phyloP scores from a whole-genome alignment of 2,113 vertebrate genomes.

The Oenanthe melanoleuca region DNA sequence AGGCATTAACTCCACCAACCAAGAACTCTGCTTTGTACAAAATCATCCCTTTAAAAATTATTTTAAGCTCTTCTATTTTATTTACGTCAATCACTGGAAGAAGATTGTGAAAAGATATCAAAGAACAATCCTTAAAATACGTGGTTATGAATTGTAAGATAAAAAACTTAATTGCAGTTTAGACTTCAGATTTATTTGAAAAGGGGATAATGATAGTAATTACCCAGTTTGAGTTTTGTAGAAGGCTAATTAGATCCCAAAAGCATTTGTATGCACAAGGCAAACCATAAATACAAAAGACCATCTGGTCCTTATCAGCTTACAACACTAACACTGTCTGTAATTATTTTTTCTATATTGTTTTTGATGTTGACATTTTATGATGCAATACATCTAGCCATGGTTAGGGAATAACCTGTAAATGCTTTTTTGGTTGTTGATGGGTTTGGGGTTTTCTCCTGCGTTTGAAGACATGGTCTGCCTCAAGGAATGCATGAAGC shows the following conservation, averaged over 20 bases:
- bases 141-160: conserved; percentile 75
- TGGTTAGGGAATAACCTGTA: conserved; percentile 72
- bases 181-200: conserved; percentile 88
- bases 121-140: conserved; percentile 73
- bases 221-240: conserved; percentile 87
- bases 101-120: conserved; percentile 66
- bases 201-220: conserved; percentile 88
- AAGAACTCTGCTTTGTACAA: neutral
- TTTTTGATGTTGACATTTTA: conserved; percentile 83
- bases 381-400: conserved; percentile 64
- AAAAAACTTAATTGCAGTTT: conserved; percentile 87
- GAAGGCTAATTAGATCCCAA: conserved; percentile 86
- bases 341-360: conserved; percentile 84
- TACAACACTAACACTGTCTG: conserved; percentile 78
- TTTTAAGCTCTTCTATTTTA: conserved; percentile 38
- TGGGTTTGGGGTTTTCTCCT: neutral
- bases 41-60: neutral
- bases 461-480: neutral
- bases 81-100: conserved; percentile 44
- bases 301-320: conserved; percentile 86
- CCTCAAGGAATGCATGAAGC: neutral
- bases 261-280: conserved; percentile 84
- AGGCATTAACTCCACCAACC: neutral
- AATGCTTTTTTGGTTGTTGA: conserved; percentile 7
- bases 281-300: conserved; percentile 83